Evolutionary conservation across 2,888 invertebrate species (phyloP).

Genomic region (Sepiola atlantica): DNA sequence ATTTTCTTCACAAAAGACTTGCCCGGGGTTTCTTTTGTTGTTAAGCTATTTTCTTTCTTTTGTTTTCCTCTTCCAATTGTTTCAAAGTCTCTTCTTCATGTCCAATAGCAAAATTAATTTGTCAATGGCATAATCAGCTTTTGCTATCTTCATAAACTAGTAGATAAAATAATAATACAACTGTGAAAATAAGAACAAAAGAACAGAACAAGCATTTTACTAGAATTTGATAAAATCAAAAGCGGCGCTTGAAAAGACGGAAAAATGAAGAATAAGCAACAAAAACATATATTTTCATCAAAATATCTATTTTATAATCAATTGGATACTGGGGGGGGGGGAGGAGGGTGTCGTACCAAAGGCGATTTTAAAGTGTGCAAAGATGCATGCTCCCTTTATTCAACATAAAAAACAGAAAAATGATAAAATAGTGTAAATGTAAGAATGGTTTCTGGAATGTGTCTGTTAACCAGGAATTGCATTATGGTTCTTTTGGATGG

Average conservation of each 20-base stretch:
- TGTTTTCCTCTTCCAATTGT: neutral
- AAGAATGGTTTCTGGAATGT: neutral
- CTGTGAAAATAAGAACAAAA: neutral
- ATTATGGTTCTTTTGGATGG: neutral
- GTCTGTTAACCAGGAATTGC: neutral
- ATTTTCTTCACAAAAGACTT: neutral
- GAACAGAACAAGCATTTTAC: neutral
- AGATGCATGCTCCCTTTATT: neutral
- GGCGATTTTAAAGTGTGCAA: constrained; percentile 19
- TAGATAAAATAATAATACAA: neutral
- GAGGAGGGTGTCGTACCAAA: neutral
- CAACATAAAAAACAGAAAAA: neutral
- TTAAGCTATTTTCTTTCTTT: neutral
- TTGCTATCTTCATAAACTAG: constrained; percentile 32
- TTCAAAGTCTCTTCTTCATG: neutral
- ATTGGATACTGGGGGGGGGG: neutral
- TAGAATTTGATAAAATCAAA: neutral
- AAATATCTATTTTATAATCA: neutral
- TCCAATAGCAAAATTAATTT: constrained; percentile 23
- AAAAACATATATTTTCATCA: neutral
- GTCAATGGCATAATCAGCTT: neutral
- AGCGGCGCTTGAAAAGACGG: neutral
- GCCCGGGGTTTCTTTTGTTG: neutral
- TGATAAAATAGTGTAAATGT: neutral
- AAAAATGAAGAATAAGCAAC: too few relatives aligned